A percentile compares a stretch with the other conserved stretches of the same genome.
These are phyloP conservation scores for Leiothrix lutea DNA, from an alignment of 2,113 vertebrate genomes.

Conservation along the genomic window DNA sequence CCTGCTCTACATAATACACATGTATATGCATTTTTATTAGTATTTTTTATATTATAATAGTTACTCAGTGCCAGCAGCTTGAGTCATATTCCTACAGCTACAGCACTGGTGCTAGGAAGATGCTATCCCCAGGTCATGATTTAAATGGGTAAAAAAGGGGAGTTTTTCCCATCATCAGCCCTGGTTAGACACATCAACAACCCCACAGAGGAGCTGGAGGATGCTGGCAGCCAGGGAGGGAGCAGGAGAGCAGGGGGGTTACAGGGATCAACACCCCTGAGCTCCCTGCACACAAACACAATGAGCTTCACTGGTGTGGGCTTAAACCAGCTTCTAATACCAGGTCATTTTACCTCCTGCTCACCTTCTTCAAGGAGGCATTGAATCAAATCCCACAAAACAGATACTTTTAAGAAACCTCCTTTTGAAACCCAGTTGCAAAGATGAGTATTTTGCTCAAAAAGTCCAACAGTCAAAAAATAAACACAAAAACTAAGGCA, in stretches of 20 bases:
- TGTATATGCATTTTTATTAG: background rate
- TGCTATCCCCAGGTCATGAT: background rate
- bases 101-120: background rate
- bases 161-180: background rate
- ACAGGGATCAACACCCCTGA: background rate
- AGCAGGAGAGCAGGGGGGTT: background rate
- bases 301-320: background rate
- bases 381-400: background rate
- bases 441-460: background rate
- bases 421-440: background rate
- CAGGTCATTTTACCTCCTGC: background rate
- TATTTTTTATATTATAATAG: background rate
- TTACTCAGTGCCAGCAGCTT: background rate
- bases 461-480: background rate
- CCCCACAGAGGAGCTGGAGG: accelerated
- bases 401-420: background rate
- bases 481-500: background rate
- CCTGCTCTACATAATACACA: slow-evolving; percentile 21
- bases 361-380: background rate
- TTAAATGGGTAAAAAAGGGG: background rate
- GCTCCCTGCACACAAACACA: background rate
- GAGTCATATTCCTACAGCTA: background rate
- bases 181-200: background rate
- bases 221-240: background rate
- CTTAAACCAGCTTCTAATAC: background rate